Evolutionary conservation across 2,113 vertebrate genomes (phyloP).

Genomic region (Podarcis cretensis): DNA sequence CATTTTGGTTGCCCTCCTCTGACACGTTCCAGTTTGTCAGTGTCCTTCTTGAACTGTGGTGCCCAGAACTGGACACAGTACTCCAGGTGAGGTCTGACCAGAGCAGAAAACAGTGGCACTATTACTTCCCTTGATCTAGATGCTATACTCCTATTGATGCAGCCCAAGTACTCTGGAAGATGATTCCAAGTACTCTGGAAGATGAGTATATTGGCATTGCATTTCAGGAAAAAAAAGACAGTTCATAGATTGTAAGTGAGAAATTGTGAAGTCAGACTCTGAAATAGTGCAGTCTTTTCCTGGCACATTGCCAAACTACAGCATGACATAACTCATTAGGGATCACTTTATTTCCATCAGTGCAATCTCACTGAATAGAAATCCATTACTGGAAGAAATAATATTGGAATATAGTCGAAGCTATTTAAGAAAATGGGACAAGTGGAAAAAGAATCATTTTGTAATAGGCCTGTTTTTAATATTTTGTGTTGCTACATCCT

Average conservation of each 20-base stretch:
- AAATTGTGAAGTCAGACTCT: conserved; percentile 28
- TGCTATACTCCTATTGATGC: no score
- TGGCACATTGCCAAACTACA: no score
- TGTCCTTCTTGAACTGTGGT: no score
- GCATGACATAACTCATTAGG: no score
- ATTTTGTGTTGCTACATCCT: not conserved
- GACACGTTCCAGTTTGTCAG: no score
- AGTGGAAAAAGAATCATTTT: not conserved
- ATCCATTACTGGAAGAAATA: not conserved
- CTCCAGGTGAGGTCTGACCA: no score
- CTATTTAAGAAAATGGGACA: not conserved
- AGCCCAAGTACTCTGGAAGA: conserved; percentile 47
- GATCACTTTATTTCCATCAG: no score
- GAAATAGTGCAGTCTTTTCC: no score
- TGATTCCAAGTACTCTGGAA: conserved; percentile 30
- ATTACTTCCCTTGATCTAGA: no score
- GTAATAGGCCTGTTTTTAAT: not conserved
- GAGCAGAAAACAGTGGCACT: no score
- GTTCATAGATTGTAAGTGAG: conserved; percentile 41
- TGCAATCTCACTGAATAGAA: conserved; percentile 5
- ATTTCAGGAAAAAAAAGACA: conserved; percentile 10
- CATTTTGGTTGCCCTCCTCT: no score
- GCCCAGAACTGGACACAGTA: no score
- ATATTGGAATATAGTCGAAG: not conserved
- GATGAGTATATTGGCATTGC: conserved; percentile 47